Evolutionary conservation across 2,888 invertebrate species (phyloP).

Genomic region (Rhaphigaster nebulosa): DNA sequence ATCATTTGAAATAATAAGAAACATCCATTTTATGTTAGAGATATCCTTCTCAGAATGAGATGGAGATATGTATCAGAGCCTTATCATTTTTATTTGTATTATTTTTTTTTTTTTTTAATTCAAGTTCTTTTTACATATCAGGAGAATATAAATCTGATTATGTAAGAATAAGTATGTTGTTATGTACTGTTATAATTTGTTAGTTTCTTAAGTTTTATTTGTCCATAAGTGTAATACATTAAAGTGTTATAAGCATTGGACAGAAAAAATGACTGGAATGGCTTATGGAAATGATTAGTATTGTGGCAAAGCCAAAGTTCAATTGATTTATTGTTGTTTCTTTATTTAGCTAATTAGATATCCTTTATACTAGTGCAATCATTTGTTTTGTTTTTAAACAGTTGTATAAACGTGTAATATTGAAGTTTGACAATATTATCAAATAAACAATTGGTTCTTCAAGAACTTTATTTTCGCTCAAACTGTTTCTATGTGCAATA

Average conservation of each 20-base stretch:
- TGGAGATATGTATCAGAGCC: constrained; percentile 54
- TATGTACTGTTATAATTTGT: constrained; percentile 59
- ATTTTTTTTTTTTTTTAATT: constrained; percentile 41
- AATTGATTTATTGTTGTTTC: constrained; percentile 64
- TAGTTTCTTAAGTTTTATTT: constrained; percentile 55
- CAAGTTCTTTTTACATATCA: constrained; percentile 55
- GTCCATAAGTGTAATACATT: constrained; percentile 33
- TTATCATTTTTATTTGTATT: constrained; percentile 39
- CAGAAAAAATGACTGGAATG: constrained; percentile 50
- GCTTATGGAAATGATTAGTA: constrained; percentile 15
- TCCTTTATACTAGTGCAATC: constrained; percentile 55
- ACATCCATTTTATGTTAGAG: constrained; percentile 22
- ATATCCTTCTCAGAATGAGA: constrained; percentile 50
- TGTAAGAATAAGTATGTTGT: constrained; percentile 60
- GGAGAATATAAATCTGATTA: constrained; percentile 53
- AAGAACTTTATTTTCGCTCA: constrained; percentile 59
- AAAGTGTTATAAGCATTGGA: constrained; percentile 32
- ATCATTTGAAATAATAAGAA: constrained; percentile 22
- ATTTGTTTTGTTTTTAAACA: constrained; percentile 53
- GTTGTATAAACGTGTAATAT: constrained; percentile 54
- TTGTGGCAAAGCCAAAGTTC: constrained; percentile 64
- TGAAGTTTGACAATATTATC: constrained; percentile 59
- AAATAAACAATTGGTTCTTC: constrained; percentile 44
- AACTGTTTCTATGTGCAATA: constrained; percentile 65
- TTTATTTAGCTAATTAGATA: constrained; percentile 60